phyloP scores from a whole-genome alignment of 2,888 invertebrate species.

The Trichogramma dendrolimi region DNA sequence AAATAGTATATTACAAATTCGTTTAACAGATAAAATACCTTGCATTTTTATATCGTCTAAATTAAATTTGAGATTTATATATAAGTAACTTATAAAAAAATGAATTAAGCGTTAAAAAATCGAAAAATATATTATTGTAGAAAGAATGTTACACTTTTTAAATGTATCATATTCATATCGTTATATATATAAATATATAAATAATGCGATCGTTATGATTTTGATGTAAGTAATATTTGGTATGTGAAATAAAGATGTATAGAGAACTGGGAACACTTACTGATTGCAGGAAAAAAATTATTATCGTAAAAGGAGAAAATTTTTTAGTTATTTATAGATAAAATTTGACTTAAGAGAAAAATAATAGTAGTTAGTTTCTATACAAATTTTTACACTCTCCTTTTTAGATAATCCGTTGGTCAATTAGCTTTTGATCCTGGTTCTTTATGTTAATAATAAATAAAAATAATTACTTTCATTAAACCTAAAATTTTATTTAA shows the following conservation, averaged over 20 bases:
- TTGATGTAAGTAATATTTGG: slow-evolving; percentile 40
- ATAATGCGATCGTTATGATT: slow-evolving; percentile 40
- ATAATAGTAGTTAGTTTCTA: slow-evolving; percentile 21
- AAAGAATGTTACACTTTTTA: slow-evolving; percentile 30
- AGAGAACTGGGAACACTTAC: slow-evolving; percentile 16
- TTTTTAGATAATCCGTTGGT: slow-evolving; percentile 15
- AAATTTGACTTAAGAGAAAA: slow-evolving; percentile 20
- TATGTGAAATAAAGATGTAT: slow-evolving; percentile 34
- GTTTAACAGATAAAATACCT: slow-evolving; percentile 29
- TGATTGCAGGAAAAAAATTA: slow-evolving; percentile 13
- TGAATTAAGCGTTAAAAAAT: slow-evolving; percentile 30
- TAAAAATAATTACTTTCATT: not conserved
- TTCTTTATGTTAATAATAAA: slow-evolving; percentile 20
- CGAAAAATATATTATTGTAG: slow-evolving; percentile 31
- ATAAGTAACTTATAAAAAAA: slow-evolving; percentile 30
- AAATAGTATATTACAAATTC: slow-evolving; percentile 25
- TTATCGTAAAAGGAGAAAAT: slow-evolving; percentile 20
- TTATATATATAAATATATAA: slow-evolving; percentile 34
- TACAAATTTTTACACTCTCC: slow-evolving; percentile 20
- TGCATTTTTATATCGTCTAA: slow-evolving; percentile 43
- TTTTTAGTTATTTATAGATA: slow-evolving; percentile 21
- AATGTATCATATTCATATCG: slow-evolving; percentile 38
- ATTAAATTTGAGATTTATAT: slow-evolving; percentile 40
- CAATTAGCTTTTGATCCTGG: slow-evolving; percentile 21
- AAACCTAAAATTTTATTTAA: too few relatives aligned